Evolutionary conservation across 2,113 vertebrate species (phyloP).

Genomic region (Pagrus major): DNA sequence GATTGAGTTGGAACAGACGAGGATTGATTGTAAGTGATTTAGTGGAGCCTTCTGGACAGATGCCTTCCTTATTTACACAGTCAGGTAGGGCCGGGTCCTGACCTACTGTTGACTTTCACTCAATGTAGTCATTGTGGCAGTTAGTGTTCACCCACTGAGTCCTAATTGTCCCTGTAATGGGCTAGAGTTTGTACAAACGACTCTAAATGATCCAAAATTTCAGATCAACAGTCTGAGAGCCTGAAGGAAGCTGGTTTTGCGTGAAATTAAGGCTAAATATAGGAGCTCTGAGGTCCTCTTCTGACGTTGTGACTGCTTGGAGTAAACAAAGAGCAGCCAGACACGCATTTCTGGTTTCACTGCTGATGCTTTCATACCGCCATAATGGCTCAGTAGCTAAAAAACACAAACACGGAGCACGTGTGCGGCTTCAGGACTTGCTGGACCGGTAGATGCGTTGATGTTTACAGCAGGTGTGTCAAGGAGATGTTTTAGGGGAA

Average conservation of each 20-base stretch:
- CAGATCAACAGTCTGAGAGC: slow-evolving; percentile 7
- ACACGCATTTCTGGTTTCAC: slow-evolving; percentile 74
- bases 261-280: not conserved
- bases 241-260: slow-evolving; percentile 7
- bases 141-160: slow-evolving; percentile 21
- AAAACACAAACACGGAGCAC: slow-evolving; percentile 32
- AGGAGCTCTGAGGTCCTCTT: not conserved
- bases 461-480: slow-evolving; percentile 35
- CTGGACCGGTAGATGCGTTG: not conserved
- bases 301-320: not conserved
- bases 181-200: slow-evolving; percentile 18
- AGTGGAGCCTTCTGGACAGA: slow-evolving; percentile 51
- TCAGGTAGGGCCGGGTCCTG: slow-evolving; percentile 56
- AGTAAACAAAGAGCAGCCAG: slow-evolving; percentile 59
- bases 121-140: slow-evolving; percentile 71
- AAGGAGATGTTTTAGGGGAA: not conserved
- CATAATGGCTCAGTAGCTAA: not conserved
- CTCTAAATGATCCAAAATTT: not conserved
- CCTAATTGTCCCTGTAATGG: slow-evolving; percentile 48
- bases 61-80: slow-evolving; percentile 67
- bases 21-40: slow-evolving; percentile 70
- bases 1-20: slow-evolving; percentile 72
- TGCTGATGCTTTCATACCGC: not conserved
- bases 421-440: not conserved
- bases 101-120: slow-evolving; percentile 56